Base-by-base conservation (phyloP, 2,797 vertebrate genomes). In the Malacoctenus gilli region DNA sequence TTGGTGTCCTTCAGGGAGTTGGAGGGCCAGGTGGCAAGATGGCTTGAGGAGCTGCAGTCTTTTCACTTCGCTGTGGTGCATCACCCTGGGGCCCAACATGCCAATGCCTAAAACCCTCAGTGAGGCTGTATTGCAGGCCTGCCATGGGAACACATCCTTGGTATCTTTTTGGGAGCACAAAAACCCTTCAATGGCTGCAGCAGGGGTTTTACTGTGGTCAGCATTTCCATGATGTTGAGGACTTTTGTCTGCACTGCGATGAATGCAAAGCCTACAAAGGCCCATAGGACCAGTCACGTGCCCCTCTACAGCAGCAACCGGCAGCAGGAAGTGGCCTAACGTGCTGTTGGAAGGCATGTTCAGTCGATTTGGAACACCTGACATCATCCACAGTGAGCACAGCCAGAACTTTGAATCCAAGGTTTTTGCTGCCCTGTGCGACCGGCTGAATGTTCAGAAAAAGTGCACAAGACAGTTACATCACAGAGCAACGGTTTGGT, bases 351-450 rank as follows among this genome's bases (percentile, higher is more conserved):
- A 16, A 4, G 39, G 19, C 8, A 23, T 43, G 39, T 23, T 43
- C 16, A 1, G 18, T 11, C 11, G 39, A 3, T 35, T 41, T 28
- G 12, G 46, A 19, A 18, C 32, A 34, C 7, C 46, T 19, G 46
- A 48, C 13, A 9, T 18, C 2, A 18, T 37, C 15, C 46, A 35
- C 46, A 35, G 4, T 20, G 46, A 48, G 18, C 46, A 48, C 18
- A 19, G n/a, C 16, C 11, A 4, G 9, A 19, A 19, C 37, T 39
- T 12, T 20, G 23, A 53, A 4, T 53, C 36, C 1, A 11, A 4
- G 7, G 36, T 53, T 3, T 39, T 53, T 14, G 11, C 36, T 2
- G 15, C 32, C 1, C 28, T 53, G 15, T 53, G 36, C n/a, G 36
- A 30, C 0, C 23, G 13, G 1, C 4, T 40, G 7, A 18, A 20